Conservation (phyloP, 2,888 invertebrate genomes). For the Iselma pallidipennis region DNA sequence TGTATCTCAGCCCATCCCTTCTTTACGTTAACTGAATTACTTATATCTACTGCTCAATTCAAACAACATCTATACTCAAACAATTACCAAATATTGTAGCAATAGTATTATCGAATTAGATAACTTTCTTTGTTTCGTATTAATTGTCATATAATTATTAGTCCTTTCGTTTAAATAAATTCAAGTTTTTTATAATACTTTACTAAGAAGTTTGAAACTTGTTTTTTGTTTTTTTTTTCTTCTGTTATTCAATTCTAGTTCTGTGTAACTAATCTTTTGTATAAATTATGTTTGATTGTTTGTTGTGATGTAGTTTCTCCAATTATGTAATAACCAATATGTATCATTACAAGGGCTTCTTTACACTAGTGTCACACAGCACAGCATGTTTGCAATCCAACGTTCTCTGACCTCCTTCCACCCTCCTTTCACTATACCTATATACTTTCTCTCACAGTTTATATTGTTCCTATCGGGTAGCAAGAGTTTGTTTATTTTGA, state of each 20-base stretch:
- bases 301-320: constrained; percentile 11
- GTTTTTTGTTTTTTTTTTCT: neutral
- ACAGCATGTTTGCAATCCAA: constrained; percentile 21
- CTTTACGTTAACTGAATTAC: constrained; percentile 39
- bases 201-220: no score
- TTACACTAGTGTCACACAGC: constrained; percentile 11
- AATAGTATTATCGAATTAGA: constrained; percentile 31
- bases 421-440: constrained; percentile 35
- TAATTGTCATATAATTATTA: no score
- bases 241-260: neutral
- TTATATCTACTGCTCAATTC: constrained; percentile 28
- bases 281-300: constrained; percentile 3
- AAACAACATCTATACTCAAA: constrained; percentile 28
- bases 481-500: neutral
- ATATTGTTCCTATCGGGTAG: neutral
- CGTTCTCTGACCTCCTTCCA: constrained; percentile 41
- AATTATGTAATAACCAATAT: constrained; percentile 21
- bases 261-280: neutral
- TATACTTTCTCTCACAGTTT: constrained; percentile 41
- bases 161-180: no score
- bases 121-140: neutral
- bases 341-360: constrained; percentile 26
- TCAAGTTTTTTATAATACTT: no score
- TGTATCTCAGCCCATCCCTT: constrained; percentile 41
- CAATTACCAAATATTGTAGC: constrained; percentile 33